Evolutionary conservation across 2,797 vertebrate species (phyloP), one percentile per base, ranked within the genome.

Genomic region (Eospalax fontanierii): DNA sequence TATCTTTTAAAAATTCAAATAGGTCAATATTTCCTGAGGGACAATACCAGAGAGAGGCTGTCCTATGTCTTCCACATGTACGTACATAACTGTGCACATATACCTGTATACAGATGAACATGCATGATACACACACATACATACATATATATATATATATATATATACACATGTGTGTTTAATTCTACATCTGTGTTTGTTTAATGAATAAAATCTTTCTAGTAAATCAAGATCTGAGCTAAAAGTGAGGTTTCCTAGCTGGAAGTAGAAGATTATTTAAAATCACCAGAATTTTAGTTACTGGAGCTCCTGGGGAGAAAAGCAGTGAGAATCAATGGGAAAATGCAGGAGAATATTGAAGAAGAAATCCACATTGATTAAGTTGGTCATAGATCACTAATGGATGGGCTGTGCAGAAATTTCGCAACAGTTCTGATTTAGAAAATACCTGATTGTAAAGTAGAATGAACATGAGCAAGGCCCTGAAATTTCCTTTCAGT

Each of bases 201-300:
- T 82, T 73, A 78, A 12, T 74, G 24, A 89, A 89, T 63, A 59
- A 90, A 76, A 65, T 59, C 26, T 85, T 12, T 90, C 26, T 43
- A 19, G 0, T 43, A 40, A 18, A 19, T 18, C 4, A 73, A 43
- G 14, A 3, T 4, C 16, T 87, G 40, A 83, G 18, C 24, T 70
- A 12, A 10, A 43, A 78, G 16, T 1, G 71, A 11, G 1, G 7
- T 54, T 87, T 50, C 2, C 8, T 84, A 89, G 46, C 4, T 26
- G 30, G n/a, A 61, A 19, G 59, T 40, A 89, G 3, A 24, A 81
- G 19, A 1, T 2, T 50, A 59, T 26, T n/a, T 66, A 26, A 90
- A 90, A 90, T 19, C 4, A 54, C 1, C 12, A 76, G 5, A 68
- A 40, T 75, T 79, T 26, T 28, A 74, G 4, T 90, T 87, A 19